A percentile compares a stretch with the other conserved stretches of the same genome.
Evolutionary conservation across 1,140 invertebrate genomes (phyloP).

Genomic region (Drosophila aff.): DNA sequence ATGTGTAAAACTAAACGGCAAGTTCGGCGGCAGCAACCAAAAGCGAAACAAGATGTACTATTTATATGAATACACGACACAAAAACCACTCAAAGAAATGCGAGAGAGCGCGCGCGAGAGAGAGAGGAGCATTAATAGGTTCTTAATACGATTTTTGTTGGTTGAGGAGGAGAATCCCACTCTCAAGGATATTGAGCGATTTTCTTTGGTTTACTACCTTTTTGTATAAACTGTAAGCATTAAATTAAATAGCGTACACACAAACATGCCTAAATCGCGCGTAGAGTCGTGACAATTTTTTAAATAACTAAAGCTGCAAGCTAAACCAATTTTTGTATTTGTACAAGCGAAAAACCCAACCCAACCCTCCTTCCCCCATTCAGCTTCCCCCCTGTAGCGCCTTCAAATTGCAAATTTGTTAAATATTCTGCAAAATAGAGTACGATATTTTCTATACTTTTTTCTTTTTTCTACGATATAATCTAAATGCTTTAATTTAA

Average conservation of each 20-base stretch:
- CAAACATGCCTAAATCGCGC: slow-evolving; percentile 42
- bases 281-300: slow-evolving; percentile 53
- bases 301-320: slow-evolving; percentile 63
- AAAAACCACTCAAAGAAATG: slow-evolving; percentile 33
- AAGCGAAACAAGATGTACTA: slow-evolving; percentile 61
- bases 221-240: slow-evolving; percentile 61
- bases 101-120: slow-evolving; percentile 33
- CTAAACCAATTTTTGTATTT: slow-evolving; percentile 73
- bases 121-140: slow-evolving; percentile 49
- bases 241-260: slow-evolving; percentile 46
- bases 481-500: slow-evolving; percentile 63
- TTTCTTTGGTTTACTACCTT: slow-evolving; percentile 50
- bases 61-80: slow-evolving; percentile 65
- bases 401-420: slow-evolving; percentile 51
- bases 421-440: slow-evolving; percentile 25
- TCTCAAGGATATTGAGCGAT: slow-evolving; percentile 48
- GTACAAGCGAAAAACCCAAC: slow-evolving; percentile 44
- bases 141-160: slow-evolving; percentile 50
- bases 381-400: slow-evolving; percentile 59
- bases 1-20: slow-evolving; percentile 64
- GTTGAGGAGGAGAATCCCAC: slow-evolving; percentile 33
- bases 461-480: slow-evolving; percentile 37
- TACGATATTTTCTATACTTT: slow-evolving; percentile 42
- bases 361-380: slow-evolving; percentile 11
- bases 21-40: slow-evolving; percentile 44